A percentile compares a stretch with the other conserved stretches of the same genome.
phyloP scores from a whole-genome alignment of 2,888 invertebrate species.

The Timema cristinae region DNA sequence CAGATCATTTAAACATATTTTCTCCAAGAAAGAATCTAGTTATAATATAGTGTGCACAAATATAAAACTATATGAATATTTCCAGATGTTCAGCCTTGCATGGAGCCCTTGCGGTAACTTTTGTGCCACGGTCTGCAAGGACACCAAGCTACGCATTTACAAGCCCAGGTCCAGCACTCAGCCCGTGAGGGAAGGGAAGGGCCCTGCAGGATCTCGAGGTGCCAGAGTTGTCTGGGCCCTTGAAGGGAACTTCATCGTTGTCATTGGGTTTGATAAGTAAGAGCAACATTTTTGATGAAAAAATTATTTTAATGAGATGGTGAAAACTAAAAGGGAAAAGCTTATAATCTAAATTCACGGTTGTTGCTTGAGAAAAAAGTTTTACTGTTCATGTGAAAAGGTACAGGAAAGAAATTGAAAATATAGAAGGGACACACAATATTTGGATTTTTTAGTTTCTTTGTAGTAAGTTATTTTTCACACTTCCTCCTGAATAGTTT shows the following conservation, averaged over 20 bases:
- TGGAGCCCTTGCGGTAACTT: slow-evolving; percentile 91
- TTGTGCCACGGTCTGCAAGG: slow-evolving; percentile 85
- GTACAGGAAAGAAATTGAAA: too few relatives aligned
- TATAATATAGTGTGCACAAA: not conserved
- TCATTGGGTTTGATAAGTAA: slow-evolving; percentile 89
- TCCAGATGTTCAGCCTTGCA: slow-evolving; percentile 76
- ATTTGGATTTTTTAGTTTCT: too few relatives aligned
- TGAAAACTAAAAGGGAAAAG: too few relatives aligned
- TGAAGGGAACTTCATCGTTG: slow-evolving; percentile 77
- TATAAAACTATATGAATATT: slow-evolving; percentile 24
- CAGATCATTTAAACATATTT: too few relatives aligned
- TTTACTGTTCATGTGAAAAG: too few relatives aligned
- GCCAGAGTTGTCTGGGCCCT: slow-evolving; percentile 89
- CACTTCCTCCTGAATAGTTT: too few relatives aligned
- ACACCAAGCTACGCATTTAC: slow-evolving; percentile 74
- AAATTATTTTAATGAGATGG: too few relatives aligned
- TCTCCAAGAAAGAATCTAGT: too few relatives aligned
- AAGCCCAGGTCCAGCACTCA: slow-evolving; percentile 66
- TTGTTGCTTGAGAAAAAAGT: too few relatives aligned
- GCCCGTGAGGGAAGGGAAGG: slow-evolving; percentile 71
- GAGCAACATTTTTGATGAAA: slow-evolving; percentile 34
- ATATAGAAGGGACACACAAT: too few relatives aligned
- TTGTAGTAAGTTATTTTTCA: too few relatives aligned
- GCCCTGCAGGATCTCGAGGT: slow-evolving; percentile 84
- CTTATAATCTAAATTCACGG: too few relatives aligned